These are phyloP conservation scores for Heliconius congener DNA, from an alignment of 1,140 invertebrate genomes.

Conservation along the genomic window DNA sequence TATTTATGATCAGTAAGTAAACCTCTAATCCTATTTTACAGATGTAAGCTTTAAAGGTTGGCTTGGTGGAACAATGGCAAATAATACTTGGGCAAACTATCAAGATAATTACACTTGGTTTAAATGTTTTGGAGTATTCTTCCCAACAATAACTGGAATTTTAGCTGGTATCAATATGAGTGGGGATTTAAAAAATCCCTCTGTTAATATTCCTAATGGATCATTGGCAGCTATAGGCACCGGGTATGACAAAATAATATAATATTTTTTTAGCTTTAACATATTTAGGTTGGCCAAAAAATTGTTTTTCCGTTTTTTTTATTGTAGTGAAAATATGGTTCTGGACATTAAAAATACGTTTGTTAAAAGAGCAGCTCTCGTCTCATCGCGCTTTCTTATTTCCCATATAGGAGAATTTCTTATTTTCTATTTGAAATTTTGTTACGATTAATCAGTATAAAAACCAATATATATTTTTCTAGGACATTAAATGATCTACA, in stretches of 20 bases:
- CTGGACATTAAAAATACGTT: no score
- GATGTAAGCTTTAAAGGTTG: conserved; percentile 91
- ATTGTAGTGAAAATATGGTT: no score
- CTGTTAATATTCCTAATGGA: conserved; percentile 95
- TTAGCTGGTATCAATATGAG: conserved; percentile 99
- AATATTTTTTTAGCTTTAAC: background rate
- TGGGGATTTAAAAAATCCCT: conserved; percentile 95
- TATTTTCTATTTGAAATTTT: no score
- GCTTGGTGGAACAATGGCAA: conserved; percentile 87
- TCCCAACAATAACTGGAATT: conserved; percentile 96
- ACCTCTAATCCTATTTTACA: conserved; percentile 32
- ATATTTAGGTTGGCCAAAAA: no score
- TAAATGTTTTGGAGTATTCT: conserved; percentile 96
- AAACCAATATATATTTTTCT: no score
- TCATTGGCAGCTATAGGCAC: conserved; percentile 94
- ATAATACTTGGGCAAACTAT: conserved; percentile 93
- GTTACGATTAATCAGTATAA: no score
- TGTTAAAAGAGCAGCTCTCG: no score
- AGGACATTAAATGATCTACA: no score
- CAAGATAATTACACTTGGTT: conserved; percentile 92
- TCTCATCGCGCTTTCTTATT: no score
- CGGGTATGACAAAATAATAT: conserved; percentile 82
- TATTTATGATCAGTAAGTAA: no score
- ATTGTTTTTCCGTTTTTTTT: no score
- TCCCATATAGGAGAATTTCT: no score